Base-by-base conservation (phyloP, 1,140 invertebrate genomes). In the Mercenaria mercenaria region DNA sequence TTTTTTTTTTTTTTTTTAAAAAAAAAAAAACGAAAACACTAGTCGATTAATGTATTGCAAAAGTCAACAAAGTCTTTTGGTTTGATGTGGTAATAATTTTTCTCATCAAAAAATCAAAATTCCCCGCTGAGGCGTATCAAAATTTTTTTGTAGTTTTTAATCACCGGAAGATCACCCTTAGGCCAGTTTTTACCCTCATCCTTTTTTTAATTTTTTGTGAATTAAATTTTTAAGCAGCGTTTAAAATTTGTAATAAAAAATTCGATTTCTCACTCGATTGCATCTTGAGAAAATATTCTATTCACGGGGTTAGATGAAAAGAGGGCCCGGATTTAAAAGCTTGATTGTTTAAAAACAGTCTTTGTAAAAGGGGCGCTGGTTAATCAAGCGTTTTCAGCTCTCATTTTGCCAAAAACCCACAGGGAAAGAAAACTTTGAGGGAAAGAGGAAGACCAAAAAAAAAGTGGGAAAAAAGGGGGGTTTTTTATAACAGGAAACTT, bases 231-330 rank as follows among this genome's bases (percentile, higher is more conserved):
- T 23, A 20, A 72, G 43, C 59, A 84, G 64, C 82, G 82, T n/a
- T 72, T 64, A 72, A 84, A 50, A 39, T 84, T 84, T 72, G 82
- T 72, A 84, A 84, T 84, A n/a, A 84, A 84, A 84, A 84, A 72
- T 84, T 72, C 82, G 43, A 84, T 72, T 72, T 84, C 59, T 50
- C 43, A 52, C 82, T 84, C 43, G 61, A 67, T 50, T 64, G 82
- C 61, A 47, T 74, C n/a, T 52, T 32, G 43, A 84, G 82, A 84
- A 84, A 64, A 84, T 84, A 56, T 72, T 84, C 82, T 84, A 72
- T 84, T 84, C 61, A 84, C 39, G 26, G 82, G 82, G 72, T 84
- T 84, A 84, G 61, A 29, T 37, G 82, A 69, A 37, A 50, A 84
- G 82, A 52, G 61, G n/a, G 34, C 47, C 39, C 61, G 43, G 64